Conservation (phyloP, 37 sponge, comb jelly and placozoan genomes). For the Petrosia ficiformis region DNA sequence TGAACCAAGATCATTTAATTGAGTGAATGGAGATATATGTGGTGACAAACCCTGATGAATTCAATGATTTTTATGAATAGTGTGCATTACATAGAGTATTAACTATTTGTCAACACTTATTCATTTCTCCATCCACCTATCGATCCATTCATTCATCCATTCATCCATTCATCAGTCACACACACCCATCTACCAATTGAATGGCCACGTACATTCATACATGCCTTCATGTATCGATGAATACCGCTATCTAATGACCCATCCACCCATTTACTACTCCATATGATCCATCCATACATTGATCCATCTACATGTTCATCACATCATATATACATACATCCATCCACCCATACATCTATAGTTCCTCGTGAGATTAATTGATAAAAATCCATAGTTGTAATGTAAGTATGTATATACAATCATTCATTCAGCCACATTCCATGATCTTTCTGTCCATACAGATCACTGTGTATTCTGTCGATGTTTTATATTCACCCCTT, state of each 20-base stretch:
- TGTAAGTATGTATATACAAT: too few species aligned
- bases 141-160: too few species aligned
- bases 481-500: slow-evolving; percentile 70
- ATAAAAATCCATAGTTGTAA: not conserved
- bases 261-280: too few species aligned
- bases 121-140: too few species aligned
- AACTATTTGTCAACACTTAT: too few species aligned
- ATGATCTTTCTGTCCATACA: not conserved
- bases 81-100: too few species aligned
- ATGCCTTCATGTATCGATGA: too few species aligned
- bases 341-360: not conserved
- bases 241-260: too few species aligned
- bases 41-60: slow-evolving; percentile 75
- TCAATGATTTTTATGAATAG: not conserved
- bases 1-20: slow-evolving; percentile 72
- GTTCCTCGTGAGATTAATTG: too few species aligned
- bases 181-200: too few species aligned
- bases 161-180: too few species aligned
- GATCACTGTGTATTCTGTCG: not conserved
- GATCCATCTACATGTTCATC: not conserved
- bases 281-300: not conserved
- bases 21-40: slow-evolving; percentile 86
- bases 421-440: too few species aligned
- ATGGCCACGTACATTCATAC: not conserved
- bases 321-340: not conserved